Conservation (phyloP, 2,888 invertebrate genomes). For the Automeris io region DNA sequence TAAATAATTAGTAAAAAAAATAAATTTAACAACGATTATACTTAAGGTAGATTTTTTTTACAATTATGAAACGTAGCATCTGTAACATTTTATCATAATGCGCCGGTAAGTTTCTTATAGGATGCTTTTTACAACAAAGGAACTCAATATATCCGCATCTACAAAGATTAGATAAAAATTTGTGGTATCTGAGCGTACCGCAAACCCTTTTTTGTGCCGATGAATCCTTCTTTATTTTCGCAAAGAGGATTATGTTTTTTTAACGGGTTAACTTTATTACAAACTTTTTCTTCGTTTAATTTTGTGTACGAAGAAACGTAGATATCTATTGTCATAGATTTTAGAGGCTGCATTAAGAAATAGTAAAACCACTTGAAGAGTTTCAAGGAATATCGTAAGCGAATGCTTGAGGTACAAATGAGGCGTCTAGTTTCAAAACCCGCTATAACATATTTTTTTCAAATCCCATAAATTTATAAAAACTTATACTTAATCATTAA, state of each 20-base stretch:
- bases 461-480: too few relatives aligned
- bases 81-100: background rate
- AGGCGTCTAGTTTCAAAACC: too few relatives aligned
- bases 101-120: constrained; percentile 13
- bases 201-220: constrained; percentile 45
- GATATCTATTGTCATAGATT: too few relatives aligned
- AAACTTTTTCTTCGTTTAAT: constrained; percentile 21
- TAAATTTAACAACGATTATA: too few relatives aligned
- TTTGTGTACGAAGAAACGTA: background rate
- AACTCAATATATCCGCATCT: constrained; percentile 30
- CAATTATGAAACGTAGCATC: background rate
- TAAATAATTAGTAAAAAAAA: too few relatives aligned
- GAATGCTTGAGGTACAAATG: background rate
- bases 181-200: constrained; percentile 47
- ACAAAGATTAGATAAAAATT: constrained; percentile 48
- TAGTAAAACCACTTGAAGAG: constrained; percentile 3
- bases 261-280: constrained; percentile 53
- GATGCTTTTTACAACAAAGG: constrained; percentile 17
- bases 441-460: too few relatives aligned
- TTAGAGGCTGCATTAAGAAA: constrained; percentile 3
- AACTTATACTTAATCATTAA: too few relatives aligned
- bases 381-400: background rate
- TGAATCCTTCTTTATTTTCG: constrained; percentile 39
- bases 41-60: too few relatives aligned
- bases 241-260: constrained; percentile 67